Percentiles rank a stretch among this genome's conserved stretches.
Conservation (phyloP, 2,113 vertebrate genomes). For the Eclectus roratus region DNA sequence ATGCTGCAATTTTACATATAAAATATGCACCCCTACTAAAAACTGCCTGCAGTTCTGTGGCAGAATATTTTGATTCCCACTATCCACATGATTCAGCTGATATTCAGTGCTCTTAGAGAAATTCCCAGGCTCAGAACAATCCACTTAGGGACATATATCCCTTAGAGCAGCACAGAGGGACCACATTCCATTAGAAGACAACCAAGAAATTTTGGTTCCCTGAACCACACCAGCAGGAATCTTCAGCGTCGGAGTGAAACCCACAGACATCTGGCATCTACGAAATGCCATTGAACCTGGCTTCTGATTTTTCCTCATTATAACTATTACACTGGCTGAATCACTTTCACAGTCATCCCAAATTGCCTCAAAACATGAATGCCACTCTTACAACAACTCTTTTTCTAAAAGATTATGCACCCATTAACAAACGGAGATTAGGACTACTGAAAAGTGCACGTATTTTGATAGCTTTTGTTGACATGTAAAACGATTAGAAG, state of each 20-base stretch:
- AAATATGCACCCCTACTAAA: neutral
- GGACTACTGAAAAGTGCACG: neutral
- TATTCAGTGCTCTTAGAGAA: neutral
- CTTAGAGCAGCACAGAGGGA: accelerated
- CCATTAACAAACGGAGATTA: neutral
- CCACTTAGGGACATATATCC: neutral
- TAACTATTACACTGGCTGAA: neutral
- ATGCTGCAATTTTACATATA: neutral
- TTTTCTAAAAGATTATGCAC: neutral
- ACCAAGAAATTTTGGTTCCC: neutral
- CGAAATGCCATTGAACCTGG: neutral
- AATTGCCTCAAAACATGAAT: neutral
- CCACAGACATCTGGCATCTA: neutral
- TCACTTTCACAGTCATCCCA: neutral
- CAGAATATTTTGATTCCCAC: neutral
- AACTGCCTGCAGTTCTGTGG: neutral
- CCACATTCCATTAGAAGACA: neutral
- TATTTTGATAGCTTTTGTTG: neutral
- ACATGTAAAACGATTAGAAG: neutral
- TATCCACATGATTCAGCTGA: neutral
- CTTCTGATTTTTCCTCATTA: neutral
- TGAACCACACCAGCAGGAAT: neutral
- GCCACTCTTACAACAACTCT: neutral
- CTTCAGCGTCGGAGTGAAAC: neutral
- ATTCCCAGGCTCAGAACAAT: neutral